phyloP scores from a whole-genome alignment of 2,113 vertebrate species.

The Cyanoramphus novaezelandiae region DNA sequence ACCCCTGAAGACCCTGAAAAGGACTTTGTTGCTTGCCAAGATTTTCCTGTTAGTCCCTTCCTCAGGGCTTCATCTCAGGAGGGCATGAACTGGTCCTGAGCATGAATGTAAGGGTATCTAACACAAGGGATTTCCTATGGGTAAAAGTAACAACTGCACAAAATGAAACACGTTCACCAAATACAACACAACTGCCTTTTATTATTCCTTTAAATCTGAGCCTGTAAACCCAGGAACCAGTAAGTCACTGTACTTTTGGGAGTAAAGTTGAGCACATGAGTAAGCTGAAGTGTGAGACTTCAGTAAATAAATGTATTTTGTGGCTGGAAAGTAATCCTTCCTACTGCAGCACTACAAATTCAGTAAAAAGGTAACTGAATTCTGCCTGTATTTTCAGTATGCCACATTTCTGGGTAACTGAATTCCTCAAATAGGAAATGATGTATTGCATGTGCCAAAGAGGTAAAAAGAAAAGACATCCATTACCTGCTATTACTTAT shows the following conservation, averaged over 20 bases:
- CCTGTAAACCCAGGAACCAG: neutral
- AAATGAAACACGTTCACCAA: constrained; percentile 3
- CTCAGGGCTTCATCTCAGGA: neutral
- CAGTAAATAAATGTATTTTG: constrained; percentile 1
- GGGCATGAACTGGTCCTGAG: neutral
- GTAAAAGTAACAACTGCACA: neutral
- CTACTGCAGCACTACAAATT: neutral
- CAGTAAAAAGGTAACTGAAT: neutral
- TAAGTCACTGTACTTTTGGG: neutral
- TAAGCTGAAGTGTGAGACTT: neutral
- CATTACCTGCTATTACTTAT: neutral
- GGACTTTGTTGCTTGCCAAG: neutral
- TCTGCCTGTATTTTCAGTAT: neutral
- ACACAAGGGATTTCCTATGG: neutral
- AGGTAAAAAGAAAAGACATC: neutral
- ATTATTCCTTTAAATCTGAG: neutral
- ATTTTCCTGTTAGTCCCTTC: neutral
- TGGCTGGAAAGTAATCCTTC: neutral
- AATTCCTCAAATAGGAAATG: neutral
- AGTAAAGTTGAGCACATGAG: constrained; percentile 4
- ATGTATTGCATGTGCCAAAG: neutral
- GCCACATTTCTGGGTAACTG: neutral
- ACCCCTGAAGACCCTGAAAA: neutral
- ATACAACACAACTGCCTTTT: neutral
- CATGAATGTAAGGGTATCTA: neutral